Base-by-base conservation (phyloP, 2,888 invertebrate species). In the Heliconius aoede region DNA sequence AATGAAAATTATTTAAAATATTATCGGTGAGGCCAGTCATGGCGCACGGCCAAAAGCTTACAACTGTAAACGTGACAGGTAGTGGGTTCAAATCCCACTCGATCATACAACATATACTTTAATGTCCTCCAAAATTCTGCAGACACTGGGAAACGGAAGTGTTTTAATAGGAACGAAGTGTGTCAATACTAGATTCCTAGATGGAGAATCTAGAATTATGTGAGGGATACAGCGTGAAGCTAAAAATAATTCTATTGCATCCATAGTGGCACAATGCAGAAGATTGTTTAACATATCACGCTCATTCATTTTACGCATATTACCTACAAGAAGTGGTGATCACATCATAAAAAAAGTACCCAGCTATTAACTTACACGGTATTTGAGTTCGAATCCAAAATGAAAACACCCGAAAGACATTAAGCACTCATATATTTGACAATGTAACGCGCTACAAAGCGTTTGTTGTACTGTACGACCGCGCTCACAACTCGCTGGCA, bases 401-500 rank as follows among this genome's bases (percentile, higher is more conserved):
- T 55, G n/a, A 55, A 69, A 55, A 69, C 55, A n/a, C 30, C 30
- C 55, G n/a, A 55, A 55, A 69, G 51, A 69, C 55, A 51, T 51
- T 69, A 55, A 69, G 30, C n/a, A 13, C 69, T 30, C 69, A 55
- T 69, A 55, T 4, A 69, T 69, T 69, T 51, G 69, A 69, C 69
- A 69, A 69, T 69, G 30, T 69, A 55, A 55, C 51, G 69, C 51
- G 46, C 8, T 30, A 55, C 69, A 55, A 69, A 69, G 69, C 69
- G 51, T 55, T 69, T 55, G 69, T 69, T n/a, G n/a, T n/a, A 5
- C 30, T 30, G 5, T 5, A 5, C 30, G 3, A 24, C 69, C 15
- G 24, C 69, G 15, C 55, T 69, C n/a, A 69, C 69, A 69, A 32
- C 32, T 69, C 55, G 69, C 28, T 69, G 69, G 69, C 69, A 55